Conservation (phyloP, 2,113 vertebrate species). For the Tyrannus savana region DNA sequence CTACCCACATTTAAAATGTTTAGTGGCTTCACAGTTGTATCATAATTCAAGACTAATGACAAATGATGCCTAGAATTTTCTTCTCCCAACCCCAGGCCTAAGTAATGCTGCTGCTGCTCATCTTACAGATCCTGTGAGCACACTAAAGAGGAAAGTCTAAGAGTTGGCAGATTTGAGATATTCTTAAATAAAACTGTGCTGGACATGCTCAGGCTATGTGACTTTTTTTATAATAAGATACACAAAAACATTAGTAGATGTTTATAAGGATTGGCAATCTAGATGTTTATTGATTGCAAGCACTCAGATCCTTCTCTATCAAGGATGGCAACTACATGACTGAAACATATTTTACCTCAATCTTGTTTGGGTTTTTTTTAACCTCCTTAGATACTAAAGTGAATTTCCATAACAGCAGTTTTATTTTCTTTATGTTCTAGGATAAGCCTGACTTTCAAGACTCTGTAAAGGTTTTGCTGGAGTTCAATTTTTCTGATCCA, state of each 20-base stretch:
- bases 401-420: background rate
- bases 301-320: background rate
- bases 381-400: background rate
- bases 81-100: background rate
- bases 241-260: background rate
- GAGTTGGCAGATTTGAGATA: background rate
- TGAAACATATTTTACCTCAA: background rate
- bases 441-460: constrained; percentile 91
- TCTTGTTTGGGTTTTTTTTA: background rate
- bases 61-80: background rate
- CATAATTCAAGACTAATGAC: background rate
- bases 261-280: background rate
- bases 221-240: background rate
- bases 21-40: background rate
- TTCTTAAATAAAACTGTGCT: background rate
- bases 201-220: background rate
- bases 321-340: background rate
- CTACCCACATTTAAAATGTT: background rate
- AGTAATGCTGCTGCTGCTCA: background rate
- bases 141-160: background rate
- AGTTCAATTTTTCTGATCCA: constrained; percentile 85
- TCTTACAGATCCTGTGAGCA: background rate
- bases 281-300: background rate
- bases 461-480: constrained; percentile 86
- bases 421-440: constrained; percentile 69